Evolutionary conservation across 2,797 vertebrate genomes (phyloP), one percentile per base, ranked within the genome.

Genomic region (Enteromius afrohamiltoni): DNA sequence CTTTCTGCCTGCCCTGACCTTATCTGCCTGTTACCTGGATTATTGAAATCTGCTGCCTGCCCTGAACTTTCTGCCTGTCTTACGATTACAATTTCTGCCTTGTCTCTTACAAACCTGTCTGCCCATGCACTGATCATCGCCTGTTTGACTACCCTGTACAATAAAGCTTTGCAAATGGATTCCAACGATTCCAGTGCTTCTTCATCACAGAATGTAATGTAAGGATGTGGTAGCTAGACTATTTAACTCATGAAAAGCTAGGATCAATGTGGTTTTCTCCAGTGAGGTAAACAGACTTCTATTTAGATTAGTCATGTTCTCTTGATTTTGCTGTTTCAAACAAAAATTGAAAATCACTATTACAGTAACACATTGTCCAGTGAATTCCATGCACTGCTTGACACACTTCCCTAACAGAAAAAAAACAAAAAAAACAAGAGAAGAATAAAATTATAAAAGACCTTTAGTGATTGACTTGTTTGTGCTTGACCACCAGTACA

Each of bases 401-500:
- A 34, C 10, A 21, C 2, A 34, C 6, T 75, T 2, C 21, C 51
- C 3, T 37, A 21, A 75, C 73, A 34, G 19, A 51, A 34, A 31
- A 29, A 34, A 1, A 58, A 6, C n/a, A 40, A 34, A 0, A 7
- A 1, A n/a, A 29, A 29, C 29, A 29, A 29, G 29, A 29, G 29
- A 5, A 34, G 16, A 2, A 4, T 16, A 17, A 47, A 4, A 34
- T 65, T 13, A 40, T 23, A 42, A 13, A n/a, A 53, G 0, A 74
- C 19, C 9, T 42, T 62, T 26, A 62, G 19, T 60, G n/a, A 71
- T 70, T 55, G 23, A n/a, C 29, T 60, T 77, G 9, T 62, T 71
- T 45, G 19, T 51, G n/a, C 45, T 82, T 75, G 42, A 77, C 5
- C 67, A 40, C 34, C 40, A 74, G 60, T 19, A 53, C 17, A 62